Evolutionary conservation across 2,113 vertebrate genomes (phyloP).

Genomic region (Boleophthalmus pectinirostris): DNA sequence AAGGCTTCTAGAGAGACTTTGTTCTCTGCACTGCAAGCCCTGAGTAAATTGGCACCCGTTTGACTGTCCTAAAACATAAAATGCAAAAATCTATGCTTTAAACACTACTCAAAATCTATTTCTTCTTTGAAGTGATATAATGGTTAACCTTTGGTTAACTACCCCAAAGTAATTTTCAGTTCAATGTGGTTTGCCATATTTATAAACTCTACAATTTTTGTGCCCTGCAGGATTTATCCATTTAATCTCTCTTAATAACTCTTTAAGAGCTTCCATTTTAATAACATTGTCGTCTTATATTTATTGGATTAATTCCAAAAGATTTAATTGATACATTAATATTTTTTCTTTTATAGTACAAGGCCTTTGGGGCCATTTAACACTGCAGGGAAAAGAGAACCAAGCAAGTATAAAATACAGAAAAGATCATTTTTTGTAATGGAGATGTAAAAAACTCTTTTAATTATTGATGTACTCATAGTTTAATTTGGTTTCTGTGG

Average conservation of each 20-base stretch:
- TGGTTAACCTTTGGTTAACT: background rate
- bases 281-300: slow-evolving; percentile 69
- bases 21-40: too few relatives aligned
- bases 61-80: too few relatives aligned
- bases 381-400: slow-evolving; percentile 12
- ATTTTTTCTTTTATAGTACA: slow-evolving; percentile 60
- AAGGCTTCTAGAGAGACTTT: too few relatives aligned
- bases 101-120: background rate
- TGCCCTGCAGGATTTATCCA: slow-evolving; percentile 65
- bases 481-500: slow-evolving; percentile 36
- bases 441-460: slow-evolving; percentile 42
- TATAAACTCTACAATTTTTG: background rate
- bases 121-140: background rate
- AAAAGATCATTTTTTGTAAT: slow-evolving; percentile 41
- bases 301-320: slow-evolving; percentile 73
- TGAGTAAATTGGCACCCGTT: too few relatives aligned
- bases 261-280: slow-evolving; percentile 48
- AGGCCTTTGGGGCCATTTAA: slow-evolving; percentile 40
- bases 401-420: slow-evolving; percentile 24
- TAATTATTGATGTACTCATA: slow-evolving; percentile 59
- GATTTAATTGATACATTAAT: slow-evolving; percentile 76
- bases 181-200: background rate
- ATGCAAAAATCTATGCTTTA: background rate
- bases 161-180: background rate
- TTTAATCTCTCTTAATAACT: slow-evolving; percentile 45